Evolutionary conservation across 2,797 vertebrate genomes (phyloP).

Genomic region (Muscicapa comitata): DNA sequence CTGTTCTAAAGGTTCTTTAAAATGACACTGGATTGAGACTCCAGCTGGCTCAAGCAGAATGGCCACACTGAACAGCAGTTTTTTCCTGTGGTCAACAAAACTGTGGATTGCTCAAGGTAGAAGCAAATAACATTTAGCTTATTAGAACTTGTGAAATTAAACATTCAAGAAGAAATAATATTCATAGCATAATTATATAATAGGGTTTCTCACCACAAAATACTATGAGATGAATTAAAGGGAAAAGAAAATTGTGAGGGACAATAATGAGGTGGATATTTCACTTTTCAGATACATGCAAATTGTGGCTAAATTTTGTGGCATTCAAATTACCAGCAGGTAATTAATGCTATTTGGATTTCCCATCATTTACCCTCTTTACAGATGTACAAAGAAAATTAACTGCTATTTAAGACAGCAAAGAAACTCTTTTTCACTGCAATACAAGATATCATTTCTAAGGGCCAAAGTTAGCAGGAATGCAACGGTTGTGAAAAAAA

Average conservation of each 20-base stretch:
- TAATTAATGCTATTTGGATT: neutral
- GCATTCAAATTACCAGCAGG: neutral
- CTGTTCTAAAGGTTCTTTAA: conserved; percentile 1
- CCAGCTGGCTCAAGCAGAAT: neutral
- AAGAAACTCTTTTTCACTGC: neutral
- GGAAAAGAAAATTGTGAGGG: neutral
- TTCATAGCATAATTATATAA: neutral
- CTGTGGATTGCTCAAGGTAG: neutral
- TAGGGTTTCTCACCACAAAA: neutral
- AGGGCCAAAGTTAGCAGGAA: neutral
- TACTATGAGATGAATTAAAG: neutral
- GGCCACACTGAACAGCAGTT: neutral
- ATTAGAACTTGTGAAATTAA: neutral
- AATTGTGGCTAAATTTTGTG: neutral
- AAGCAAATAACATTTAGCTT: neutral
- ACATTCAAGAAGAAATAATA: neutral
- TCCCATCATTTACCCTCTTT: neutral
- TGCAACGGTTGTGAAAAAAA: neutral
- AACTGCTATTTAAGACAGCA: neutral
- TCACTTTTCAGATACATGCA: neutral
- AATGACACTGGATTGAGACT: neutral
- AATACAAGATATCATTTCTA: neutral
- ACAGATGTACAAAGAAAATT: neutral
- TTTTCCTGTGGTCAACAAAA: neutral
- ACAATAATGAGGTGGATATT: neutral